Percentiles rank a stretch among this genome's conserved stretches.
Evolutionary conservation across 2,888 invertebrate species (phyloP).

Genomic region (Spilarctia lutea): DNA sequence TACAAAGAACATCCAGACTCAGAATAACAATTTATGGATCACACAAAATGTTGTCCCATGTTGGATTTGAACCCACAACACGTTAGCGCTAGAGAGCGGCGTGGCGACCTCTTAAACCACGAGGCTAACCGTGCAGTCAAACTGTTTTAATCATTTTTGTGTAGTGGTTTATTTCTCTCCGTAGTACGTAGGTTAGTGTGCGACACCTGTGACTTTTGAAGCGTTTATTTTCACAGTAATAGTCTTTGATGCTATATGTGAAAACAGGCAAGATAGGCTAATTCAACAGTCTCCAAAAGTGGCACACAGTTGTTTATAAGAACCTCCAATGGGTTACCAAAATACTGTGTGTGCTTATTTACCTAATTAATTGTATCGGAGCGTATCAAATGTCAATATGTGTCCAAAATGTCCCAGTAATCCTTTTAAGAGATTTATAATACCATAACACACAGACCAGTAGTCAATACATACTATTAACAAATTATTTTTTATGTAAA

Average conservation of each 20-base stretch:
- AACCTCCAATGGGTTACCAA: neutral
- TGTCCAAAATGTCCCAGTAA: neutral
- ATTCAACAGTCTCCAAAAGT: neutral
- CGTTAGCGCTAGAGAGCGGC: no score
- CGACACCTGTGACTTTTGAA: neutral
- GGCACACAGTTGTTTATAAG: neutral
- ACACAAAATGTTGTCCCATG: no score
- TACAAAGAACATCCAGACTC: no score
- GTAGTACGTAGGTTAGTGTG: neutral
- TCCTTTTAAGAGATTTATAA: neutral
- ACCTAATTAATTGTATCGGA: neutral
- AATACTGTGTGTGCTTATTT: neutral
- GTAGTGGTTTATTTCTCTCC: neutral
- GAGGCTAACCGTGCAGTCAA: no score
- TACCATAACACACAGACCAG: neutral
- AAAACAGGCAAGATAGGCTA: neutral
- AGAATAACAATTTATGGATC: no score
- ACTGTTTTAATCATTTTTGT: no score
- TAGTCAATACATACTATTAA: conserved; percentile 19
- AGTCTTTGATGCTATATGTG: neutral
- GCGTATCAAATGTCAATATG: neutral
- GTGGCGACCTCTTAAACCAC: no score
- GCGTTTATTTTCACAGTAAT: neutral
- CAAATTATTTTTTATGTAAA: conserved; percentile 27
- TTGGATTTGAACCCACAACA: no score